A percentile compares a stretch with the other conserved stretches of the same genome.
phyloP scores from a whole-genome alignment of 2,888 invertebrate genomes.

The Phyllotreta striolata region DNA sequence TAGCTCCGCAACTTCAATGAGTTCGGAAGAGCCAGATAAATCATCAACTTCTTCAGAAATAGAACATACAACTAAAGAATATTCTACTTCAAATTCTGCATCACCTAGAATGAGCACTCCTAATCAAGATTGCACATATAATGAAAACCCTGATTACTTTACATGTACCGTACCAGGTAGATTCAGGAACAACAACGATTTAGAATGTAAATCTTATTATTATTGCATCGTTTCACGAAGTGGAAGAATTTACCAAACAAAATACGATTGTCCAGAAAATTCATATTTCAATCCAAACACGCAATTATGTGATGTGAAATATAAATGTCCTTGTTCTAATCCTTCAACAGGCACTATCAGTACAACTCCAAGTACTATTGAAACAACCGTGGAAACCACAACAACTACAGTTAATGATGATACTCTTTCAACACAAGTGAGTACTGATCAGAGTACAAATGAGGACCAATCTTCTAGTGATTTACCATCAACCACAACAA shows the following conservation, averaged over 20 bases:
- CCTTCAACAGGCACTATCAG: slow-evolving; percentile 7
- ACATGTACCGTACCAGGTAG: slow-evolving; percentile 57
- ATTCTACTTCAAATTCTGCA: too few relatives aligned
- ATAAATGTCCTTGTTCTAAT: slow-evolving; percentile 55
- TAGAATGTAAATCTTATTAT: slow-evolving; percentile 46
- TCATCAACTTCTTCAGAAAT: not conserved
- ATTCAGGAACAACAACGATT: slow-evolving; percentile 59
- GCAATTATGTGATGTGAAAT: slow-evolving; percentile 51
- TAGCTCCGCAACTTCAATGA: not conserved
- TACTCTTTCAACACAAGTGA: not conserved
- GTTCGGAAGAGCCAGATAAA: not conserved
- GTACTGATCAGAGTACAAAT: not conserved
- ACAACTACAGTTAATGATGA: not conserved
- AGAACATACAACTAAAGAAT: too few relatives aligned
- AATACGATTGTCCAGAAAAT: slow-evolving; percentile 42
- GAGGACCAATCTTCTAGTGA: not conserved
- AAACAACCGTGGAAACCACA: not conserved
- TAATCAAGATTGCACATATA: slow-evolving; percentile 1
- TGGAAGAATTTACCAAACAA: slow-evolving; percentile 52
- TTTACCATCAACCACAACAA: not conserved
- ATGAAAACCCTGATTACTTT: slow-evolving; percentile 31
- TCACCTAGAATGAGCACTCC: too few relatives aligned
- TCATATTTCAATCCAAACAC: slow-evolving; percentile 43
- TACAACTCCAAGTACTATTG: slow-evolving; percentile 5
- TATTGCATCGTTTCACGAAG: slow-evolving; percentile 43